Evolutionary conservation across 2,113 vertebrate genomes (phyloP).

Genomic region (Pygoscelis adeliae): DNA sequence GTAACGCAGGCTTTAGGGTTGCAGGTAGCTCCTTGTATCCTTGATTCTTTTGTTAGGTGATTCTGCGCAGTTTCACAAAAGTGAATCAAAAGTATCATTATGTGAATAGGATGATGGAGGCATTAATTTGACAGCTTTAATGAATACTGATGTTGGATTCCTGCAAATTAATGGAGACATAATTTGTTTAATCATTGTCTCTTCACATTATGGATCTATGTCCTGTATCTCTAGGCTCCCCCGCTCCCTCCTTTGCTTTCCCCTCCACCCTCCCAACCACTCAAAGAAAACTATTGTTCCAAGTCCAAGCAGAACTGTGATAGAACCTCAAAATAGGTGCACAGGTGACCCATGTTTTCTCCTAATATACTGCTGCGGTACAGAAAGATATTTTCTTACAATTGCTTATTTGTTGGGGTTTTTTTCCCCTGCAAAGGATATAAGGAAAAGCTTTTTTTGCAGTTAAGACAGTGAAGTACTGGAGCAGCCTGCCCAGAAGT

Average conservation of each 20-base stretch:
- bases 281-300: neutral
- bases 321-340: neutral
- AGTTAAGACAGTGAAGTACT: neutral
- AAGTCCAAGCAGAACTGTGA: neutral
- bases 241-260: neutral
- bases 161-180: neutral
- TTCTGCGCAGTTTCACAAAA: neutral
- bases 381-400: neutral
- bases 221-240: neutral
- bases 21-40: accelerated
- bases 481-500: neutral
- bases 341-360: neutral
- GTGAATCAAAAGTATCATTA: neutral
- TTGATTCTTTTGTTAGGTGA: neutral
- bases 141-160: neutral
- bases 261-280: neutral
- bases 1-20: neutral
- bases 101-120: neutral
- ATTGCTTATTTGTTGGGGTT: neutral
- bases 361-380: too few relatives aligned
- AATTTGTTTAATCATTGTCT: neutral
- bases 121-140: neutral
- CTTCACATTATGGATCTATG: neutral
- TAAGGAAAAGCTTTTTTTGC: neutral
- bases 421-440: neutral